Base-by-base conservation (phyloP, 2,797 vertebrate species). In the Scleropages formosus region DNA sequence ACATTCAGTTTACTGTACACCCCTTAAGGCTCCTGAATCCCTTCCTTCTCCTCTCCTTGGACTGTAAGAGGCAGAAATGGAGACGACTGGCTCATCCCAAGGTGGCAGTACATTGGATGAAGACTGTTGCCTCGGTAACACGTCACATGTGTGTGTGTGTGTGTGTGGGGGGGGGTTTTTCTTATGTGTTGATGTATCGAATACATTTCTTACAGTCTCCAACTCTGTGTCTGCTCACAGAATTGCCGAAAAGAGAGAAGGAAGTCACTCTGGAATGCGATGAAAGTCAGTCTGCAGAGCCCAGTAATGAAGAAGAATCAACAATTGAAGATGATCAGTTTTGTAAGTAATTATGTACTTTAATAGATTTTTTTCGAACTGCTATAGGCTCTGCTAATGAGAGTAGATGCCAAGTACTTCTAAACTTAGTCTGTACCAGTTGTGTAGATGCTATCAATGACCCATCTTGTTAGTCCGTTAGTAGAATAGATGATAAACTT, bases 301-400 rank as follows among this genome's bases (percentile, higher is more conserved):
- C 27, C n/a, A 4, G 15, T 22, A 73, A 75, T 27, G 27, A 46
- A 59, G 63, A 26, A 51, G 73, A 67, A 10, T 10, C 27, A 0
- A 62, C 31, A 44, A 53, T 15, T 70, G 67, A 66, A 16, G 51
- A 75, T 67, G 64, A 75, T 59, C 8, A 24, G 27, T 47, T 75
- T 58, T 75, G 63, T 75, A 49, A 67, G 73, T 59, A 13, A 26
- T 18, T 15, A 11, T 49, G 12, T 13, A 46, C 65, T 68, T 8
- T 24, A 6, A 22, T n/a, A n/a, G n/a, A n/a, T n/a, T n/a, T 39
- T 39, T 39, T 2, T 39, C 6, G n/a, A n/a, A n/a, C 39, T 39
- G 31, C 6, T 39, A 6, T 39, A 6, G 6, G 31, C 31, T 39
- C 39, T 39, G 6, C 2, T 39, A 6, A 39, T 39, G 2, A 39